These are phyloP conservation scores for Apotomis turbidana DNA, from an alignment of 2,888 invertebrate genomes.

Conservation along the genomic window DNA sequence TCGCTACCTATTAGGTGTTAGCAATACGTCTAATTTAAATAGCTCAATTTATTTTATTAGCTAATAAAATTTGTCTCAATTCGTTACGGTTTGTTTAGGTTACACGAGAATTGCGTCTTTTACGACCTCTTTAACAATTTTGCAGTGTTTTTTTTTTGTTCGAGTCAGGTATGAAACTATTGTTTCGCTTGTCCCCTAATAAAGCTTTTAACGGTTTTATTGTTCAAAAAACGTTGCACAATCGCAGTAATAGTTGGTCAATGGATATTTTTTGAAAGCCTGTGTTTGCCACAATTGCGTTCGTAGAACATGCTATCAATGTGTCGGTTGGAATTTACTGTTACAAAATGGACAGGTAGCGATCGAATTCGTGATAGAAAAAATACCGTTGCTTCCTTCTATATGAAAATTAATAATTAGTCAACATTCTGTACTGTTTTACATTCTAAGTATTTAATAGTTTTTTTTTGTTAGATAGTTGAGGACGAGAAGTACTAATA, in stretches of 20 bases:
- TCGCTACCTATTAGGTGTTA: slow-evolving; percentile 37
- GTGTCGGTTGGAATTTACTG: slow-evolving; percentile 17
- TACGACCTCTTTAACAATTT: slow-evolving; percentile 24
- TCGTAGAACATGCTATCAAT: slow-evolving; percentile 32
- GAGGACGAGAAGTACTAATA: neutral
- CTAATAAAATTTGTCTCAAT: slow-evolving; percentile 44
- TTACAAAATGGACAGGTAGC: slow-evolving; percentile 29
- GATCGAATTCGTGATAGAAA: neutral
- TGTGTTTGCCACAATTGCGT: slow-evolving; percentile 32
- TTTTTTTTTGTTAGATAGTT: neutral
- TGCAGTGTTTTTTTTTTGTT: slow-evolving; percentile 24
- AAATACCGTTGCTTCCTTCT: neutral
- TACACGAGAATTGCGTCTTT: slow-evolving; percentile 26
- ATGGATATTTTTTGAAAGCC: slow-evolving; percentile 41
- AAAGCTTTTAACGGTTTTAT: slow-evolving; percentile 65
- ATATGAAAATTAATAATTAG: neutral
- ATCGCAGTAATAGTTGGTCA: slow-evolving; percentile 60
- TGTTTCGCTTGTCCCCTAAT: slow-evolving; percentile 58
- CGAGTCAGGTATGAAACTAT: slow-evolving; percentile 66
- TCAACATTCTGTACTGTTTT: too few species aligned
- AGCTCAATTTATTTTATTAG: slow-evolving; percentile 47
- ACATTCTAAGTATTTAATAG: neutral
- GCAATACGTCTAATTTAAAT: slow-evolving; percentile 40
- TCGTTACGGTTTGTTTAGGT: slow-evolving; percentile 37
- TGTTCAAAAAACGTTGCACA: slow-evolving; percentile 64